Conservation (phyloP, 2,113 vertebrate species). For the Lontra canadensis region DNA sequence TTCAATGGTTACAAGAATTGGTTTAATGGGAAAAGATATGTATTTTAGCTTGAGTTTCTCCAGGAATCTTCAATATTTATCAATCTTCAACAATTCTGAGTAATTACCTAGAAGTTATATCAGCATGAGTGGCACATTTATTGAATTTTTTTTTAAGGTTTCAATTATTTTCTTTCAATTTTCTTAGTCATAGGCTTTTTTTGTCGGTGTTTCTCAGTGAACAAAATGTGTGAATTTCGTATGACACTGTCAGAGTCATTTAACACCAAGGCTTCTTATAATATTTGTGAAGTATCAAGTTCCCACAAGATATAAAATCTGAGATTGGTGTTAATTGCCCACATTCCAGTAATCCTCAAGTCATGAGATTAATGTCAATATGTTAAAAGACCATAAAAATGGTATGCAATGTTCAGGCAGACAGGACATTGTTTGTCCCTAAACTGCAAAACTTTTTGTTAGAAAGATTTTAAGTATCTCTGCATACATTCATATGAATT, state of each 20-base stretch:
- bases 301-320: background rate
- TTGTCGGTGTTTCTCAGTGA: background rate
- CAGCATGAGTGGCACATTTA: background rate
- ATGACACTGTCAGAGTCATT: slow-evolving; percentile 1
- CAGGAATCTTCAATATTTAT: background rate
- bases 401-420: background rate
- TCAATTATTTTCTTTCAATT: background rate
- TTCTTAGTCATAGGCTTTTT: background rate
- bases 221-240: slow-evolving; percentile 16
- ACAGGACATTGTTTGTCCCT: background rate
- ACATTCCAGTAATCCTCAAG: background rate
- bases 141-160: background rate
- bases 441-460: background rate
- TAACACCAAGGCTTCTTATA: background rate
- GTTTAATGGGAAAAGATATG: background rate
- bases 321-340: background rate
- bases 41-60: background rate
- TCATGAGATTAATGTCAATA: background rate
- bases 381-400: background rate
- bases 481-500: background rate
- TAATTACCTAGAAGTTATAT: background rate
- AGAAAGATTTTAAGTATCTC: background rate
- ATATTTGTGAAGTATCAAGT: slow-evolving; percentile 12
- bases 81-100: background rate
- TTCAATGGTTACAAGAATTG: background rate